Evolutionary conservation across 2,888 invertebrate species (phyloP), one percentile per base, ranked within the genome.

Genomic region (Melinaea marsaeus): DNA sequence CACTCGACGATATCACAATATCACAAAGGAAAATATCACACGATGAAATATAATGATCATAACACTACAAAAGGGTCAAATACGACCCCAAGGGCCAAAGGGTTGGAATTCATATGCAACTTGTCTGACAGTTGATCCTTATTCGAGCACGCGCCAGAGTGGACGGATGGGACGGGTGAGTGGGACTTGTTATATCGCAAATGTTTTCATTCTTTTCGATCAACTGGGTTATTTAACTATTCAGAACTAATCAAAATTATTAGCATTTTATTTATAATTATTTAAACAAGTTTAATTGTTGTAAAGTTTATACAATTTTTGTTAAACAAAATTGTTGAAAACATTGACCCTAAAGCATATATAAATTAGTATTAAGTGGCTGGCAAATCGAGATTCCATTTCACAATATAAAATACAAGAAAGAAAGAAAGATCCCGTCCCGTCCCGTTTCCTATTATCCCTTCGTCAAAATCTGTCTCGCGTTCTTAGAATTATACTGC

Each of bases 31-130:
- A 60, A 60, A 60, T 51, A 51, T 51, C 2, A 51, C n/a, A 22
- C 7, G 51, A 9, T 2, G 32, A 51, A 51, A 51, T 51, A 51
- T 51, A 51, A 51, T 51, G 51, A 51, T 51, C 32, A 11, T 51
- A 32, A 32, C 51, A 51, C 51, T 51, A 51, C 51, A 51, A 51
- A 51, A 51, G 51, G 51, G 32, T 51, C 51, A 51, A 51, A 51
- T 51, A 32, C 7, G 9, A 51, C 66, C 60, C 64, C 60, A 62
- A 65, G 62, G 62, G 22, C 65, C 67, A 67, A 65, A 63, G 67
- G 65, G 67, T 63, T 65, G 63, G 54, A 54, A 58, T 62, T 45
- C 62, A 58, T 55, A 62, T 32, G 51, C 51, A 32, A 51, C 32
- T 51, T 32, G 51, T 32, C 42, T 42, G 42, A 42, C 42, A 32